Conservation (phyloP, 2,797 vertebrate genomes). For the Sebastiscus tertius region DNA sequence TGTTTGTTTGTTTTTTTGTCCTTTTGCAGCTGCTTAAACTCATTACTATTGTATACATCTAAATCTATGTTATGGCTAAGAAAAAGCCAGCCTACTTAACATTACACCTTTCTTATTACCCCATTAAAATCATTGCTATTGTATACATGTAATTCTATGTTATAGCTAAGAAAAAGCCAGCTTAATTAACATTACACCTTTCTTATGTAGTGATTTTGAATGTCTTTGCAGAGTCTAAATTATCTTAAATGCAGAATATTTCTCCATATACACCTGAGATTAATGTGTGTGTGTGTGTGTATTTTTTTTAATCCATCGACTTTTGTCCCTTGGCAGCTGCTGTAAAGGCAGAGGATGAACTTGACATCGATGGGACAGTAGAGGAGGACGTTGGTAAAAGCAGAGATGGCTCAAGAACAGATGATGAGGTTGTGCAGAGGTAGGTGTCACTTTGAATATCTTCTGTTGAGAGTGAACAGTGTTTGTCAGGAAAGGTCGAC, state of each 20-base stretch:
- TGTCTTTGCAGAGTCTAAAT: background rate
- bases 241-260: background rate
- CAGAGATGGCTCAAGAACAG: conserved; percentile 94
- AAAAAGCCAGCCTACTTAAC: background rate
- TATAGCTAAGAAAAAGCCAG: too few species aligned
- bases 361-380: conserved; percentile 90
- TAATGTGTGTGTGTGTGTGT: too few species aligned
- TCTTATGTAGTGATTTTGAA: background rate
- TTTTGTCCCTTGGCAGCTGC: conserved; percentile 77
- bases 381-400: conserved; percentile 98
- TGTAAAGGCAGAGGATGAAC: conserved; percentile 90
- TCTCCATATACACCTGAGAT: background rate
- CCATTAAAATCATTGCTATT: too few species aligned
- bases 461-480: background rate
- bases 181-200: background rate
- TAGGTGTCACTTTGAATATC: conserved; percentile 61
- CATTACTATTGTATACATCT: background rate
- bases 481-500: background rate
- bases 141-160: too few species aligned
- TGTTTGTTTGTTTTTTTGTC: background rate
- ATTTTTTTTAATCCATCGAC: background rate
- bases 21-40: conserved; percentile 76
- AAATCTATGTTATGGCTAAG: background rate
- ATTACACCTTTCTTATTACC: background rate
- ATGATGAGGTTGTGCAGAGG: conserved; percentile 97